Evolutionary conservation across 2,113 vertebrate genomes (phyloP).

Genomic region (Trematomus loennbergii): DNA sequence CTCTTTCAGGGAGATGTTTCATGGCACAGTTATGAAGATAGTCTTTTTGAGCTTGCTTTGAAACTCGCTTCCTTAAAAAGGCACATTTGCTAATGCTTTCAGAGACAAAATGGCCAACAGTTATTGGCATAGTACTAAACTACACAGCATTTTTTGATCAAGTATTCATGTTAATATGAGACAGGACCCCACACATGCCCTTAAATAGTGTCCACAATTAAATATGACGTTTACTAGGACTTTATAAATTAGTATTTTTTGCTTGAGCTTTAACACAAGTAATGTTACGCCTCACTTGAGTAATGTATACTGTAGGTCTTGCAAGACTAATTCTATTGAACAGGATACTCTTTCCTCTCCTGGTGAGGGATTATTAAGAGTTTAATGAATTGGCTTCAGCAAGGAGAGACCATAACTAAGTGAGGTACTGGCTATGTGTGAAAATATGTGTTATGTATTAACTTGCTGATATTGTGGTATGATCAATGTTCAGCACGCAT

Average conservation of each 20-base stretch:
- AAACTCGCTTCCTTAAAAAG: not conserved
- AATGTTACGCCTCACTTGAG: slow-evolving; percentile 16
- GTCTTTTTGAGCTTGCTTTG: not conserved
- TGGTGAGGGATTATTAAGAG: slow-evolving; percentile 12
- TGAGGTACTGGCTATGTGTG: slow-evolving; percentile 8
- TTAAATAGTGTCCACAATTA: not conserved
- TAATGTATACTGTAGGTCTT: slow-evolving; percentile 28
- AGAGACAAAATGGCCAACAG: not conserved
- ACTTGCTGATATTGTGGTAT: slow-evolving; percentile 26
- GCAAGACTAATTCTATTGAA: slow-evolving; percentile 9
- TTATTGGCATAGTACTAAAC: not conserved
- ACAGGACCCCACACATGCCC: not conserved
- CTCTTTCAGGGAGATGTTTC: not conserved
- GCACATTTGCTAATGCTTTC: not conserved
- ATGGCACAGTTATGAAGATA: not conserved
- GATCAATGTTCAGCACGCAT: slow-evolving; percentile 54
- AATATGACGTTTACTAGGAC: not conserved
- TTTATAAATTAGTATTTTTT: not conserved
- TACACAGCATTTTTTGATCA: not conserved
- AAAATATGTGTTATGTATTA: not conserved
- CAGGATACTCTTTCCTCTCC: slow-evolving; percentile 24
- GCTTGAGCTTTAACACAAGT: slow-evolving; percentile 16
- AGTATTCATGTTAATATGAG: not conserved
- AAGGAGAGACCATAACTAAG: not conserved
- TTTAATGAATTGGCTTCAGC: slow-evolving; percentile 7